phyloP scores from a whole-genome alignment of 2,113 vertebrate species.

The Apteryx mantelli region DNA sequence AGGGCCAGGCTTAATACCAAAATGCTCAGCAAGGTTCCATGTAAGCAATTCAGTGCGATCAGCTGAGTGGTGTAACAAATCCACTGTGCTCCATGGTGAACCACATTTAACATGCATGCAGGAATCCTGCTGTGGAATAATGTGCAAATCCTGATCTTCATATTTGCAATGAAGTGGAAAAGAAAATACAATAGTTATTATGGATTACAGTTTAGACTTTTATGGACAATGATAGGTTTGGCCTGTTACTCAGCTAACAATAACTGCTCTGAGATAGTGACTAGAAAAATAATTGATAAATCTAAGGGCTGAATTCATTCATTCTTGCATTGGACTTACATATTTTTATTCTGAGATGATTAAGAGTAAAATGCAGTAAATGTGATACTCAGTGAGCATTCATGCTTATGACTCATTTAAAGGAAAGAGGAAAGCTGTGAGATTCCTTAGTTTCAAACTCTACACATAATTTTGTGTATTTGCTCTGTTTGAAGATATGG shows the following conservation, averaged over 20 bases:
- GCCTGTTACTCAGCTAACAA: neutral
- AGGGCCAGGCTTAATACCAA: neutral
- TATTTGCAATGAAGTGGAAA: neutral
- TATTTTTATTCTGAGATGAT: neutral
- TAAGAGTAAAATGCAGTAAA: neutral
- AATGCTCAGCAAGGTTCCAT: accelerated
- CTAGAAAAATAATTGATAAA: neutral
- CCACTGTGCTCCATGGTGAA: accelerated
- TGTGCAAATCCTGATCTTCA: neutral
- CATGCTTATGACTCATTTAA: neutral
- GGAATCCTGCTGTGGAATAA: neutral
- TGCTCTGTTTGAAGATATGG: neutral
- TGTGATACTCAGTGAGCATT: neutral
- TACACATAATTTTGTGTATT: neutral
- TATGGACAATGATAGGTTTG: neutral
- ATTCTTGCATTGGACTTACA: neutral
- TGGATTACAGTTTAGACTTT: neutral
- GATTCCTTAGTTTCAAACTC: accelerated
- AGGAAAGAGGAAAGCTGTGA: neutral
- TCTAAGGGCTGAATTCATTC: neutral
- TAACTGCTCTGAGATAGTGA: neutral
- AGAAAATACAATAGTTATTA: neutral
- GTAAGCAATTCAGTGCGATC: neutral
- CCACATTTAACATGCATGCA: accelerated
- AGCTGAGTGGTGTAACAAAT: neutral